Percentiles rank a stretch among this genome's conserved stretches.
Evolutionary conservation across 2,113 vertebrate genomes (phyloP).

Genomic region (Neogobius melanostomus): DNA sequence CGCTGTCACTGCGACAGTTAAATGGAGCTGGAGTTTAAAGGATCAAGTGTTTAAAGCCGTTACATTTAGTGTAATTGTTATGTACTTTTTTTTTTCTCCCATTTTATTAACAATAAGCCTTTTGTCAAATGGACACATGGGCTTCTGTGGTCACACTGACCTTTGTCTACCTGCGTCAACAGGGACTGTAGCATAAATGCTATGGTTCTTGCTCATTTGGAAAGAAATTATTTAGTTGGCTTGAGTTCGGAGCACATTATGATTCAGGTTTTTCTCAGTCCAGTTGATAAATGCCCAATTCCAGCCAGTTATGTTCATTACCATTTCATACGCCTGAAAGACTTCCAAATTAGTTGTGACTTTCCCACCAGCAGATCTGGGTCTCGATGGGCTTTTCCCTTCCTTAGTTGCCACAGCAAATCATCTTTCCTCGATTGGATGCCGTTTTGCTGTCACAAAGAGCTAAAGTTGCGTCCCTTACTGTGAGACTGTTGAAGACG

Average conservation of each 20-base stretch:
- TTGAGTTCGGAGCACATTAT: not conserved
- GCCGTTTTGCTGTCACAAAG: no score
- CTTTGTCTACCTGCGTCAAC: conserved; percentile 37
- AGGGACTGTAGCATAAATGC: conserved; percentile 18
- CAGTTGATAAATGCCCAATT: no score
- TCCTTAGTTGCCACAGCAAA: no score
- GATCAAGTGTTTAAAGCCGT: conserved; percentile 56
- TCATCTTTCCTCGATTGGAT: no score
- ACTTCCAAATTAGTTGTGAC: no score
- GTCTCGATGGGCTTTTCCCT: no score
- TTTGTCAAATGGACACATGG: conserved; percentile 45
- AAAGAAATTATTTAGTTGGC: conserved; percentile 11
- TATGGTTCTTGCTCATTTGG: conserved; percentile 15
- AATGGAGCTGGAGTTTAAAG: conserved; percentile 58
- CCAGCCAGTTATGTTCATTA: no score
- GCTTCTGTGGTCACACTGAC: conserved; percentile 45
- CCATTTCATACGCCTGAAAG: no score
- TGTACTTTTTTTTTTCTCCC: conserved; percentile 29
- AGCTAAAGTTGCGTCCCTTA: not conserved
- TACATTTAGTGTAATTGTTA: conserved; percentile 53
- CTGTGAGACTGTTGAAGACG: not conserved
- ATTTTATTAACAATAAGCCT: conserved; percentile 52
- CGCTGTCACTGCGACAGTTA: conserved; percentile 59
- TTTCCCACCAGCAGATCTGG: no score
- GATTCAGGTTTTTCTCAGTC: no score